These are phyloP conservation scores for Sarcoramphus papa DNA, from an alignment of 2,797 vertebrate genomes.

Conservation along the genomic window DNA sequence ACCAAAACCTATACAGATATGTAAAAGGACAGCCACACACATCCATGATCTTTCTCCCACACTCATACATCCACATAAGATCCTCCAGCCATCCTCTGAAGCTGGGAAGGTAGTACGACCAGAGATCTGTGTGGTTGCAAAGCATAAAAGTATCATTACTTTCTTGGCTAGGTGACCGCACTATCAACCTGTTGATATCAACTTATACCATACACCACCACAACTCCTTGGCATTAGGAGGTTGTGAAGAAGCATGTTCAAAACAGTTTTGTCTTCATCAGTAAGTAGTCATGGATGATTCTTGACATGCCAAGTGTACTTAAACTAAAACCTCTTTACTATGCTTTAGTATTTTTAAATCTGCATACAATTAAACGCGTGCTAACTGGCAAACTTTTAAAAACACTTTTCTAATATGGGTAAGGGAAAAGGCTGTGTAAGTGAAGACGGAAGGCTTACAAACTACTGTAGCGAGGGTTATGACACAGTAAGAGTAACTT, in stretches of 20 bases:
- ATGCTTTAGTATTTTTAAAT: not conserved
- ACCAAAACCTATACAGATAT: not conserved
- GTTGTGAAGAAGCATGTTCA: accelerated
- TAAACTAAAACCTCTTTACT: not conserved
- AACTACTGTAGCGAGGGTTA: not conserved
- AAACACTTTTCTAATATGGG: not conserved
- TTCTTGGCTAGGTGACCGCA: not conserved
- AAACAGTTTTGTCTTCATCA: not conserved
- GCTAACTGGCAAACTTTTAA: not conserved
- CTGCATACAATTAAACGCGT: not conserved
- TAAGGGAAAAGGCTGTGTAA: not conserved
- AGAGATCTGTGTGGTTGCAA: not conserved
- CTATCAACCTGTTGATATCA: not conserved
- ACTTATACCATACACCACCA: not conserved
- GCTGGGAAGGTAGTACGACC: not conserved
- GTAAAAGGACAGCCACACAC: not conserved
- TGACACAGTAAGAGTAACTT: not conserved
- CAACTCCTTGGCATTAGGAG: not conserved
- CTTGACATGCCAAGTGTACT: not conserved
- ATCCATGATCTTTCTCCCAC: not conserved
- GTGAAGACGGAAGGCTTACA: not conserved
- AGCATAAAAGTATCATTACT: not conserved
- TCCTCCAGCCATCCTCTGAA: not conserved
- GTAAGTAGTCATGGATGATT: not conserved
- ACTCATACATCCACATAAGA: not conserved